A percentile compares a stretch with the other conserved stretches of the same genome.
phyloP scores from a whole-genome alignment of 2,888 invertebrate genomes.

The Metellina segmentata region DNA sequence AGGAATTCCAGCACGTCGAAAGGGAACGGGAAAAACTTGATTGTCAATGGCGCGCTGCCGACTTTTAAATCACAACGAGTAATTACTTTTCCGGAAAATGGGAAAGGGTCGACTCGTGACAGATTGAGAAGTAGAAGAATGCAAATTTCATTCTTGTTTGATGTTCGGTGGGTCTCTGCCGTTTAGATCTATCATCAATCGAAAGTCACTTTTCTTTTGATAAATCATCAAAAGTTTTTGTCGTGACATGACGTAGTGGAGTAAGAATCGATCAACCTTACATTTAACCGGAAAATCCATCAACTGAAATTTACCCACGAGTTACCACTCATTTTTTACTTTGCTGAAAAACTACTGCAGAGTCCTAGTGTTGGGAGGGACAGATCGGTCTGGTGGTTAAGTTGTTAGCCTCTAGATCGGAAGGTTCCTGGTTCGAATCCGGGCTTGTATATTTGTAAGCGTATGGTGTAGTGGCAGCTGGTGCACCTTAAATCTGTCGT shows the following conservation, averaged over 20 bases:
- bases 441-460: no score
- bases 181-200: slow-evolving; percentile 63
- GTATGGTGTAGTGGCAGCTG: no score
- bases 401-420: no score
- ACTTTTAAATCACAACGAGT: slow-evolving; percentile 66
- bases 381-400: no score
- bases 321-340: neutral
- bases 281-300: slow-evolving; percentile 21
- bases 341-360: no score
- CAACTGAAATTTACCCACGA: slow-evolving; percentile 17
- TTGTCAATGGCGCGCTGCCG: slow-evolving; percentile 39
- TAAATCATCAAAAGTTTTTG: slow-evolving; percentile 61
- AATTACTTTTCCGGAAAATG: slow-evolving; percentile 49
- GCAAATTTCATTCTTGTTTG: slow-evolving; percentile 62
- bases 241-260: slow-evolving; percentile 11
- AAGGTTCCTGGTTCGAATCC: no score
- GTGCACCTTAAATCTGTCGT: no score
- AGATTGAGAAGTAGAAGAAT: slow-evolving; percentile 51
- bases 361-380: no score
- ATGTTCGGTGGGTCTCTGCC: slow-evolving; percentile 25
- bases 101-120: slow-evolving; percentile 38
- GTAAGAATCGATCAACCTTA: slow-evolving; percentile 33
- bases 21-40: slow-evolving; percentile 37
- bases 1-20: slow-evolving; percentile 10
- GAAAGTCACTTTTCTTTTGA: slow-evolving; percentile 63